These are phyloP conservation scores for Melanaphis sacchari DNA, from an alignment of 1,140 invertebrate genomes.

Conservation along the genomic window DNA sequence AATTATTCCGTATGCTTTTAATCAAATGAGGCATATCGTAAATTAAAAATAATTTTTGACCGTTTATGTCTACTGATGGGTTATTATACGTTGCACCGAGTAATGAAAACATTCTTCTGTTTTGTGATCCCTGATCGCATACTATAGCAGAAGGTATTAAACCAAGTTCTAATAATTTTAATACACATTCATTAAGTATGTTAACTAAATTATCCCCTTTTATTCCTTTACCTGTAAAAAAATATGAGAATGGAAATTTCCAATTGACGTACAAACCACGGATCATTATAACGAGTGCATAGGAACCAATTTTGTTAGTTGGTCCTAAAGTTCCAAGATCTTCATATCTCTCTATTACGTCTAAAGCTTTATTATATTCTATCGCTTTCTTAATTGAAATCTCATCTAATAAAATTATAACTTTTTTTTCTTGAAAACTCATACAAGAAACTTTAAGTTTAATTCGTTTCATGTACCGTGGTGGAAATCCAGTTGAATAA, in stretches of 20 bases:
- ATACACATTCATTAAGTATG: too few relatives aligned
- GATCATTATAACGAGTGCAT: background rate
- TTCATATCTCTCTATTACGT: too few relatives aligned
- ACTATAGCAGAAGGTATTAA: background rate
- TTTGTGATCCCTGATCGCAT: constrained; percentile 11
- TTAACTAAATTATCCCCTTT: background rate
- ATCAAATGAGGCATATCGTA: background rate
- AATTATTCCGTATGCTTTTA: background rate
- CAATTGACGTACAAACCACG: background rate
- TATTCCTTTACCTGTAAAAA: background rate
- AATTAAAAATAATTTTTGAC: background rate
- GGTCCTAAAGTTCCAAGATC: background rate
- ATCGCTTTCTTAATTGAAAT: too few relatives aligned
- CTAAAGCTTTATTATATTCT: too few relatives aligned
- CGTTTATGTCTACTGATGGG: background rate
- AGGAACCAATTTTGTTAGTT: background rate
- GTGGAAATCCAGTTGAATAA: too few relatives aligned
- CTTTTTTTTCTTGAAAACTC: too few relatives aligned
- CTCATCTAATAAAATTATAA: too few relatives aligned
- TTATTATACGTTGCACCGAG: background rate
- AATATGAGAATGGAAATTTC: background rate
- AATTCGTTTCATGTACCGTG: too few relatives aligned
- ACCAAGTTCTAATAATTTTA: background rate
- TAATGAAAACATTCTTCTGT: constrained; percentile 12
- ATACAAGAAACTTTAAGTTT: too few relatives aligned